phyloP scores from a whole-genome alignment of 1,140 invertebrate species.

The Teleopsis dalmanni region DNA sequence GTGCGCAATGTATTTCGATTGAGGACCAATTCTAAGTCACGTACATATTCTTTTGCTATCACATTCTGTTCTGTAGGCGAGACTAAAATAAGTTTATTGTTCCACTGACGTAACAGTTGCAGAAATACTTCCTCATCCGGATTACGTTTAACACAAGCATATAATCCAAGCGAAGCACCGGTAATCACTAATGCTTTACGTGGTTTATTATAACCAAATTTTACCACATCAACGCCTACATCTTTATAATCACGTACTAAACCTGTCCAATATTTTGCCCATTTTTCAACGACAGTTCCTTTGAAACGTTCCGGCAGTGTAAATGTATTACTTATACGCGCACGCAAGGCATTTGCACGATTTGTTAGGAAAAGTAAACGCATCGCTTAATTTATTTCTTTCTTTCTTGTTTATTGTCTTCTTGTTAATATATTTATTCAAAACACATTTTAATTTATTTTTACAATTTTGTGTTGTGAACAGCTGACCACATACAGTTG shows the following conservation, averaged over 20 bases:
- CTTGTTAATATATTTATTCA: neutral
- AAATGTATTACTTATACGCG: constrained; percentile 20
- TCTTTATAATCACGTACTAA: constrained; percentile 54
- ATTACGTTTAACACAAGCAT: constrained; percentile 20
- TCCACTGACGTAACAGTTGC: constrained; percentile 21
- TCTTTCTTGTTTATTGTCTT: too few species aligned
- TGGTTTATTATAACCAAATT: constrained; percentile 52
- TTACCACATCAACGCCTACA: constrained; percentile 50
- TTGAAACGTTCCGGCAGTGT: constrained; percentile 48
- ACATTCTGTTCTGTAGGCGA: constrained; percentile 59
- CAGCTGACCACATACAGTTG: neutral
- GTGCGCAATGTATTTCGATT: constrained; percentile 60
- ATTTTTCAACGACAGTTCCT: constrained; percentile 57
- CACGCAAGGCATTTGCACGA: constrained; percentile 11
- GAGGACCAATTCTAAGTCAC: constrained; percentile 53
- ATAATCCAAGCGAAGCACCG: constrained; percentile 13
- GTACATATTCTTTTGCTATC: constrained; percentile 55
- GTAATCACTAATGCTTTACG: constrained; percentile 47
- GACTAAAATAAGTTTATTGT: constrained; percentile 59
- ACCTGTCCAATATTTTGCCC: constrained; percentile 56
- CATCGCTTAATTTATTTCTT: too few species aligned
- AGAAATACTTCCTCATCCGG: constrained; percentile 26
- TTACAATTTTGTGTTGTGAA: constrained; percentile 1
- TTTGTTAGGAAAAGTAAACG: constrained; percentile 6
- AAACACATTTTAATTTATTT: neutral